Evolutionary conservation across 2,888 invertebrate species (phyloP).

Genomic region (Glaucopsyche alexis): DNA sequence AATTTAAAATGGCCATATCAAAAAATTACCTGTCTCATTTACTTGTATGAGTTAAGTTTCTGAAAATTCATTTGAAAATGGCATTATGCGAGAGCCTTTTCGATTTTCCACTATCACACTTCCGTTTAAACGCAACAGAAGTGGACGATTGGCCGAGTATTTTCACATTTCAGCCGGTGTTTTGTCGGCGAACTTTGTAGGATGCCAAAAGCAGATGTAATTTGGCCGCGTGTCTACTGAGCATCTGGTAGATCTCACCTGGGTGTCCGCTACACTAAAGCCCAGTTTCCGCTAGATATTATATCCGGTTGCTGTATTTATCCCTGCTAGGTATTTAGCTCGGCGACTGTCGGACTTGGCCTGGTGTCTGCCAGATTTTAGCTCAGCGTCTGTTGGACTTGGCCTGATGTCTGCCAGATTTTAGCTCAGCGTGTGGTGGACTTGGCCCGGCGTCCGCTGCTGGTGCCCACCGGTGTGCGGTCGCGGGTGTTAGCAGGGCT

Average conservation of each 20-base stretch:
- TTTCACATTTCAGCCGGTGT: not conserved
- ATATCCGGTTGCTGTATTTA: too few relatives aligned
- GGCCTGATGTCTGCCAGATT: not conserved
- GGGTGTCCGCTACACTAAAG: too few relatives aligned
- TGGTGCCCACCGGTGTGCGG: slow-evolving; percentile 35
- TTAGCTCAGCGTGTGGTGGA: not conserved
- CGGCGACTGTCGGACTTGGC: too few relatives aligned
- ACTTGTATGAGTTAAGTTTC: not conserved
- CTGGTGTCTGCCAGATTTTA: too few relatives aligned
- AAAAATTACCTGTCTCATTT: slow-evolving; percentile 14
- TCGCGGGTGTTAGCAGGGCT: slow-evolving; percentile 35
- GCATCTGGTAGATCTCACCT: too few relatives aligned
- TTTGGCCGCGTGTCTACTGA: not conserved
- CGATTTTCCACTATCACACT: not conserved
- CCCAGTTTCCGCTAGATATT: too few relatives aligned
- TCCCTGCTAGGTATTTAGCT: too few relatives aligned
- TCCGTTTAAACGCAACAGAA: not conserved
- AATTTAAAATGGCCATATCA: slow-evolving; percentile 28
- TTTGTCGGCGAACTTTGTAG: not conserved
- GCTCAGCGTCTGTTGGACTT: too few relatives aligned
- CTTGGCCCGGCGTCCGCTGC: not conserved
- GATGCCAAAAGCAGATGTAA: not conserved
- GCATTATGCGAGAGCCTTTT: not conserved
- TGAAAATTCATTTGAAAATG: not conserved
- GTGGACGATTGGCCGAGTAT: not conserved